Percentiles rank a stretch among this genome's conserved stretches.
Evolutionary conservation across 2,113 vertebrate genomes (phyloP).

Genomic region (Leptodactylus fuscus): DNA sequence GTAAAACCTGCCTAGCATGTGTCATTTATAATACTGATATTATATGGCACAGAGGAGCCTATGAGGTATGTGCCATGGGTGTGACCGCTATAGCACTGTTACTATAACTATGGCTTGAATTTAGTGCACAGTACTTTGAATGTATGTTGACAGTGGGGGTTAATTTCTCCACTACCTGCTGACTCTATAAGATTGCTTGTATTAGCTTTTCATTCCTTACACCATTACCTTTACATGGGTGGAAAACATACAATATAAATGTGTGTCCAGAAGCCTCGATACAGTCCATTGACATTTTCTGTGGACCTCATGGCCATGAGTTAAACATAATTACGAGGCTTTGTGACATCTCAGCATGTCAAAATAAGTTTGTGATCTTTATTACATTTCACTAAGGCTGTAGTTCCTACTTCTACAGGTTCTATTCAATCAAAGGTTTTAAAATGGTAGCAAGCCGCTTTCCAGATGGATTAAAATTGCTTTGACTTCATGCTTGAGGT

Average conservation of each 20-base stretch:
- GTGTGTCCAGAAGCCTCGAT: not conserved
- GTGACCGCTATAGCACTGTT: no score
- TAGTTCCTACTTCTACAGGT: not conserved
- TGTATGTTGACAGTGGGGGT: no score
- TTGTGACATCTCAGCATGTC: constrained; percentile 24
- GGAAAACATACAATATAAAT: not conserved
- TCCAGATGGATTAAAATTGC: constrained; percentile 40
- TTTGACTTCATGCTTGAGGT: constrained; percentile 19
- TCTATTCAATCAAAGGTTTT: constrained; percentile 15
- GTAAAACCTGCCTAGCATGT: no score
- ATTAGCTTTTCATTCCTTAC: no score
- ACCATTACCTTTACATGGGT: not conserved
- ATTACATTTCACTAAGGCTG: not conserved
- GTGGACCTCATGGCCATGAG: not conserved
- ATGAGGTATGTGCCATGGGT: no score
- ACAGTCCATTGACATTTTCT: not conserved
- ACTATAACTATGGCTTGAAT: no score
- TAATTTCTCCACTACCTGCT: no score
- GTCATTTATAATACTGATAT: no score
- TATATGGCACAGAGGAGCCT: no score
- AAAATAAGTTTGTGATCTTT: constrained; percentile 8
- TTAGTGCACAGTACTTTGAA: no score
- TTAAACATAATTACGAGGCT: constrained; percentile 6
- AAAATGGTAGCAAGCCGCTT: constrained; percentile 33
- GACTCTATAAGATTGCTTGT: no score